These are phyloP conservation scores for Trisateles emortualis DNA, from an alignment of 2,888 invertebrate species.

Conservation along the genomic window DNA sequence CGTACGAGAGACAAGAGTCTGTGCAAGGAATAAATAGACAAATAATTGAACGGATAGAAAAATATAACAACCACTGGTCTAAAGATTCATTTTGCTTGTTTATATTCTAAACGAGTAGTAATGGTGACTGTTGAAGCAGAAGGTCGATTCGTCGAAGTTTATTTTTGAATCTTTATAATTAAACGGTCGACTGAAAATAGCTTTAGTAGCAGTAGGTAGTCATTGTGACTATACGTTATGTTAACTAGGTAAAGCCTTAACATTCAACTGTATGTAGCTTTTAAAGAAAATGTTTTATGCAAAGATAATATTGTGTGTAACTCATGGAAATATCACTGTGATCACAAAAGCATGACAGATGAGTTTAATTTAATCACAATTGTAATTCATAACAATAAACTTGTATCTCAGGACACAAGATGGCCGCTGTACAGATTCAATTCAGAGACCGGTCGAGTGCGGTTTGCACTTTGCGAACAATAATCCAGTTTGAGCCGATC, in stretches of 20 bases:
- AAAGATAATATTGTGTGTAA: too few relatives aligned
- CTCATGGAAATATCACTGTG: background rate
- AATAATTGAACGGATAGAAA: too few relatives aligned
- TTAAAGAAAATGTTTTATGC: too few relatives aligned
- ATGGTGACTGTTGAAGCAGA: constrained; percentile 15
- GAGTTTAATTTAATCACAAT: constrained; percentile 9
- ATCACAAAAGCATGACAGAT: background rate
- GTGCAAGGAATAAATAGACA: too few relatives aligned
- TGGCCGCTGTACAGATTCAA: constrained; percentile 33
- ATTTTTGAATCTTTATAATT: constrained; percentile 32
- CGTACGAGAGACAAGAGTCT: too few relatives aligned
- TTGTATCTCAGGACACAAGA: constrained; percentile 26
- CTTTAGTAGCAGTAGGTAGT: constrained; percentile 2
- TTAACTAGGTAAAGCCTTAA: background rate
- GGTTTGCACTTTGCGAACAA: constrained; percentile 20
- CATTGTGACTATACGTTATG: background rate
- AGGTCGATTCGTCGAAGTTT: constrained; percentile 26
- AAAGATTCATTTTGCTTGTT: background rate
- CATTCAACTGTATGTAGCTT: too few relatives aligned
- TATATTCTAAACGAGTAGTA: background rate
- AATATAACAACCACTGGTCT: background rate
- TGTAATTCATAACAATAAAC: constrained; percentile 24
- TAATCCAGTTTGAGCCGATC: constrained; percentile 41
- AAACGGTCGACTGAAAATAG: constrained; percentile 16
- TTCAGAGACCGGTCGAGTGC: constrained; percentile 39